Percentiles rank a stretch among this genome's conserved stretches.
Conservation (phyloP, 2,797 vertebrate genomes). For the Fundulus diaphanus region DNA sequence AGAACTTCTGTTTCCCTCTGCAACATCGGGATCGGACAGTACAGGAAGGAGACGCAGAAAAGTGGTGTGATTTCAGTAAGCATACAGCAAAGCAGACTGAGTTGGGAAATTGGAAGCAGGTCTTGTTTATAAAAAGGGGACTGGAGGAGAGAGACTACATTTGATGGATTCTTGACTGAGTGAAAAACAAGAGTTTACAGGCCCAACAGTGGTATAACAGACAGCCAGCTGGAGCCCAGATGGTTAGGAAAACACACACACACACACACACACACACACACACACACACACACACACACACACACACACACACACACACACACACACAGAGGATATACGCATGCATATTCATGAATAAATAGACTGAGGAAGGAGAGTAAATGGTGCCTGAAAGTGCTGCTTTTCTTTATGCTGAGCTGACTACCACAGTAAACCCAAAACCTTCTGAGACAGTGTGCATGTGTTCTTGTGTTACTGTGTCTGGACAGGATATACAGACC, state of each 20-base stretch:
- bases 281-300: not conserved
- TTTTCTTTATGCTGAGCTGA: constrained; percentile 19
- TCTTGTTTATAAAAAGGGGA: constrained; percentile 34
- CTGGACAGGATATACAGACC: constrained; percentile 57
- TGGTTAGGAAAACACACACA: constrained; percentile 25
- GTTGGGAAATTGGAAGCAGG: constrained; percentile 48
- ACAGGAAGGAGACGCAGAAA: not conserved
- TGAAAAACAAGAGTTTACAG: constrained; percentile 50
- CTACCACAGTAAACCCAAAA: constrained; percentile 6
- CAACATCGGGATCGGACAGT: not conserved
- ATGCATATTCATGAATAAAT: constrained; percentile 11
- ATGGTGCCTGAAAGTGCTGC: constrained; percentile 11
- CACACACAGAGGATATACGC: not conserved
- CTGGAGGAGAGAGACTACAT: constrained; percentile 28
- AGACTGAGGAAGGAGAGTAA: not conserved
- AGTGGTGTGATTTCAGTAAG: constrained; percentile 25
- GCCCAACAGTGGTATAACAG: constrained; percentile 40
- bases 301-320: not conserved
- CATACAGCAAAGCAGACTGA: not conserved
- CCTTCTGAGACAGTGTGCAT: constrained; percentile 22
- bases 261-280: not conserved
- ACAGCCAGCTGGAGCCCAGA: constrained; percentile 64
- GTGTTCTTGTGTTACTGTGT: constrained; percentile 37
- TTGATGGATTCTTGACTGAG: constrained; percentile 27
- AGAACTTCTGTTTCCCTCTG: constrained; percentile 1